Conservation (phyloP, 2,888 invertebrate species). For the Apotomis betuletana region DNA sequence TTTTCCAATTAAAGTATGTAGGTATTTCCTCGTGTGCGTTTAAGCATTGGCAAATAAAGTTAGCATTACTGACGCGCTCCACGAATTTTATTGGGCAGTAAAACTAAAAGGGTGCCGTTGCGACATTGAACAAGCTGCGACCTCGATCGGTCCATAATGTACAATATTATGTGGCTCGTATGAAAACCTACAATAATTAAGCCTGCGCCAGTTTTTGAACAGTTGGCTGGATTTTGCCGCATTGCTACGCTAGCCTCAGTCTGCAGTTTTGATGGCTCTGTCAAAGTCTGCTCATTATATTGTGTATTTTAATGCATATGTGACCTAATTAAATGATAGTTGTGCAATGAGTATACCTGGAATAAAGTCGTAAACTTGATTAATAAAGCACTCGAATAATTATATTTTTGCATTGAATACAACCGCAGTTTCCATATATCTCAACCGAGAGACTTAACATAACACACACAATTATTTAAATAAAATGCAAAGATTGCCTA, state of each 20-base stretch:
- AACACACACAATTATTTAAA: too few relatives aligned
- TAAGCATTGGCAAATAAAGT: conserved; percentile 61
- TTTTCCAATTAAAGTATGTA: conserved; percentile 24
- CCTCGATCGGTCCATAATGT: conserved; percentile 59
- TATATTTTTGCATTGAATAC: neutral
- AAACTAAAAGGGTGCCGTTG: conserved; percentile 78
- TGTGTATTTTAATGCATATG: neutral
- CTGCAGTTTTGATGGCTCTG: neutral
- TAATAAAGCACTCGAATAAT: too few relatives aligned
- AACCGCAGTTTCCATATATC: too few relatives aligned
- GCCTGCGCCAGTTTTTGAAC: conserved; percentile 1
- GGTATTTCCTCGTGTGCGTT: conserved; percentile 39
- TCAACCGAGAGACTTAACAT: too few relatives aligned
- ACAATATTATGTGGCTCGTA: conserved; percentile 36
- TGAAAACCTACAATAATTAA: conserved; percentile 20
- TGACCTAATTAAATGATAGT: neutral
- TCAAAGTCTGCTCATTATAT: conserved; percentile 4
- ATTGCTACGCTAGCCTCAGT: conserved; percentile 24
- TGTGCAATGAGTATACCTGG: neutral
- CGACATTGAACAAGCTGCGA: conserved; percentile 66
- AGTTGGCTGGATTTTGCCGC: conserved; percentile 19
- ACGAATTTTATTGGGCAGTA: conserved; percentile 72
- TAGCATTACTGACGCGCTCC: conserved; percentile 64
- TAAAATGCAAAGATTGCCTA: too few relatives aligned
- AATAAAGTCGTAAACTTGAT: neutral